phyloP scores from a whole-genome alignment of 92 coral and sea anemone species.

The Bergia sp. region DNA sequence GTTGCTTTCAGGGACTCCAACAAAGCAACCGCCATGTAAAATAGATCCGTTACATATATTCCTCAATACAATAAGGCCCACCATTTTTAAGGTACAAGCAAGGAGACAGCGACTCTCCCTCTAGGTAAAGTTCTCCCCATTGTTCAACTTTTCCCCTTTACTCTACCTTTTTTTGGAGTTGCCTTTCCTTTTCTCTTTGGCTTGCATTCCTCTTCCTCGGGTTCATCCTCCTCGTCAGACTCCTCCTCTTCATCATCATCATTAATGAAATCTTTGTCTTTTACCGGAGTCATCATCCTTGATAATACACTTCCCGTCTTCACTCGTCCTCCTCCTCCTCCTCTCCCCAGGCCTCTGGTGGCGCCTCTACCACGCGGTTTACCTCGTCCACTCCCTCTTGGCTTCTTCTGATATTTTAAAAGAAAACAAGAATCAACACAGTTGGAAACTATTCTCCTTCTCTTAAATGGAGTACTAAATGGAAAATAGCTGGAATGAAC shows the following conservation, averaged over 20 bases:
- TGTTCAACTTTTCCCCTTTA: background rate
- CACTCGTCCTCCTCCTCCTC: slow-evolving; percentile 50
- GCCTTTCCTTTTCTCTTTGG: slow-evolving; percentile 16
- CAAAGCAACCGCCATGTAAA: too few species aligned
- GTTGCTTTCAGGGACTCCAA: too few species aligned
- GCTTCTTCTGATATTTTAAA: background rate
- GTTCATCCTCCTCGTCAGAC: slow-evolving; percentile 31
- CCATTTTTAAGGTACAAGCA: background rate
- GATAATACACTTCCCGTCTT: background rate
- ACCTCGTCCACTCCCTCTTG: slow-evolving; percentile 55
- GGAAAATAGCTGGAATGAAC: too few species aligned
- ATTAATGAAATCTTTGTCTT: slow-evolving; percentile 10
- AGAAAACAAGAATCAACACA: background rate
- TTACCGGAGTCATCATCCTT: slow-evolving; percentile 18
- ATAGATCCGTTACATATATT: too few species aligned
- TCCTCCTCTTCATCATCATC: slow-evolving; percentile 25
- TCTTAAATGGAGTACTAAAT: background rate
- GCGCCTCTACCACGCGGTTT: slow-evolving; percentile 52
- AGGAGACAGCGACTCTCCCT: background rate
- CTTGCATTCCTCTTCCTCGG: slow-evolving; percentile 2
- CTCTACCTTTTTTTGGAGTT: slow-evolving; percentile 23
- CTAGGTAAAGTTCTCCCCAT: background rate
- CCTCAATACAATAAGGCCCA: background rate
- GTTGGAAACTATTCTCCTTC: background rate
- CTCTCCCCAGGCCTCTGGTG: slow-evolving; percentile 48